Percentiles rank a stretch among this genome's conserved stretches.
Conservation (phyloP, 2,113 vertebrate genomes). For the Catharus bicknelli region DNA sequence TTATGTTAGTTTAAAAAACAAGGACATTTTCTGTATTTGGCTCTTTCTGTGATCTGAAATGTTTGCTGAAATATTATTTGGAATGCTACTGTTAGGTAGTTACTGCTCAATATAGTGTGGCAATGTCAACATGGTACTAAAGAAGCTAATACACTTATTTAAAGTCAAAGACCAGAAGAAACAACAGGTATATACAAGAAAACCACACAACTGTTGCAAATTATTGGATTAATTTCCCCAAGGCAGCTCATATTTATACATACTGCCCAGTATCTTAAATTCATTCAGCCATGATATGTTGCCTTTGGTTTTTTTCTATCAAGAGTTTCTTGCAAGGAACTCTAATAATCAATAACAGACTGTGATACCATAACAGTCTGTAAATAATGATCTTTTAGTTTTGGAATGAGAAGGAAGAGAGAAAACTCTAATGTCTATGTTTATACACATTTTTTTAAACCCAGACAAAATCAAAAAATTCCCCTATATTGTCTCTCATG, state of each 20-base stretch:
- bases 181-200: neutral
- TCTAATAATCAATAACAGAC: neutral
- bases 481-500: neutral
- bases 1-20: neutral
- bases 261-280: neutral
- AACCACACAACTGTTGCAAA: neutral
- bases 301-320: neutral
- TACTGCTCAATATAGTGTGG: neutral
- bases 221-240: neutral
- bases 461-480: neutral
- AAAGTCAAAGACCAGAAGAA: neutral
- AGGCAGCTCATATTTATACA: neutral
- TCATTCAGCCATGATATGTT: neutral
- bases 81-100: neutral
- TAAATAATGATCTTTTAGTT: neutral
- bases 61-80: neutral
- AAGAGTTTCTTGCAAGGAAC: neutral
- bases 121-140: neutral
- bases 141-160: neutral
- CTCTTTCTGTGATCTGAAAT: neutral
- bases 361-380: neutral
- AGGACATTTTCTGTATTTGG: neutral
- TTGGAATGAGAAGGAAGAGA: neutral
- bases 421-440: neutral
- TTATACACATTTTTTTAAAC: neutral